phyloP scores from a whole-genome alignment of 2,888 invertebrate genomes.

The Suillia variegata region DNA sequence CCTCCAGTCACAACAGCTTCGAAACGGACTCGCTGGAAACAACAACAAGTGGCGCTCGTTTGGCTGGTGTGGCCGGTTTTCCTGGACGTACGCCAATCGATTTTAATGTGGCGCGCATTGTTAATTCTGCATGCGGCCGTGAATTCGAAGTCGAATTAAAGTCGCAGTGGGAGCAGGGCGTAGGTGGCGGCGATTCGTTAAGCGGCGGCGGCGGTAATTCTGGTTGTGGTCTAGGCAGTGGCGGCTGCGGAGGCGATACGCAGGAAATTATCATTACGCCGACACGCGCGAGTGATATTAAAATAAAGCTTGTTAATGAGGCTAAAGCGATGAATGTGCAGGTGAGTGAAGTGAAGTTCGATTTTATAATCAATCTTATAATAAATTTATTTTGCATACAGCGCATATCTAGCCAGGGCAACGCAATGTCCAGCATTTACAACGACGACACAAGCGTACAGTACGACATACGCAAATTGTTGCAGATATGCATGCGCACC shows the following conservation, averaged over 20 bases:
- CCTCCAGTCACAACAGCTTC: constrained; percentile 54
- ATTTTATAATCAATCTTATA: background rate
- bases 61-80: constrained; percentile 36
- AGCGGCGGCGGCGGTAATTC: constrained; percentile 24
- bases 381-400: constrained; percentile 21
- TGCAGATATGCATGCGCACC: constrained; percentile 56
- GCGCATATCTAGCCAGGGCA: constrained; percentile 44
- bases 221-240: constrained; percentile 16
- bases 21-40: constrained; percentile 58
- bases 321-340: constrained; percentile 59
- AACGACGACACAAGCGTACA: constrained; percentile 51
- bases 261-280: constrained; percentile 71
- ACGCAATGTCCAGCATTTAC: constrained; percentile 31
- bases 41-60: constrained; percentile 44
- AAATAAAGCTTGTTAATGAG: constrained; percentile 58
- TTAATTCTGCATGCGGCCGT: constrained; percentile 55
- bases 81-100: constrained; percentile 54
- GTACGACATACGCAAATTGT: constrained; percentile 53
- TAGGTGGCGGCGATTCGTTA: constrained; percentile 35
- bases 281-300: constrained; percentile 54
- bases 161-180: constrained; percentile 57
- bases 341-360: constrained; percentile 27
- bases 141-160: constrained; percentile 57
- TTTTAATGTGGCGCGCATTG: constrained; percentile 57
- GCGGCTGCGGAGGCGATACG: constrained; percentile 35